Evolutionary conservation across 2,797 vertebrate genomes (phyloP).

Genomic region (Chiloscyllium punctatum): DNA sequence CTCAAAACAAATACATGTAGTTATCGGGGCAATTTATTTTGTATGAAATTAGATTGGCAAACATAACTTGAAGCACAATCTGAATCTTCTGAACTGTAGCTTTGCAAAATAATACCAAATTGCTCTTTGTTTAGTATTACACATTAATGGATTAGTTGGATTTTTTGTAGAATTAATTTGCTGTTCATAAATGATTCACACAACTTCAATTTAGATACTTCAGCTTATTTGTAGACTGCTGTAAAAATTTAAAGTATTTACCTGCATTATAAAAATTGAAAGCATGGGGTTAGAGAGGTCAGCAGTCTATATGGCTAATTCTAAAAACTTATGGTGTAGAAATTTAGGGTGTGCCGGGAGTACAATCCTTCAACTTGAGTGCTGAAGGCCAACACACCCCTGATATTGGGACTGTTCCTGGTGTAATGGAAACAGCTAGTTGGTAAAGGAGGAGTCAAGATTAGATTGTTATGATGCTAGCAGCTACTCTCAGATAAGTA

Average conservation of each 20-base stretch:
- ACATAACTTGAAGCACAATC: neutral
- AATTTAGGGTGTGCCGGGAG: neutral
- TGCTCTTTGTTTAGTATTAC: neutral
- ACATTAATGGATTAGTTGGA: neutral
- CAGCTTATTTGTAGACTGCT: neutral
- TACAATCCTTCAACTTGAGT: neutral
- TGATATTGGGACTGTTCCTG: neutral
- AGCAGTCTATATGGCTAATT: neutral
- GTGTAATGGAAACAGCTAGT: neutral
- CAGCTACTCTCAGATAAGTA: neutral
- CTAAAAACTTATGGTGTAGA: neutral
- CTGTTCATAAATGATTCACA: neutral
- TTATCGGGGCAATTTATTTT: neutral
- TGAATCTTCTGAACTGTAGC: slow-evolving; percentile 3
- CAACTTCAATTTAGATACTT: neutral
- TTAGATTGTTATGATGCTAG: neutral
- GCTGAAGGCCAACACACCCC: neutral
- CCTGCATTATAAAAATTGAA: neutral
- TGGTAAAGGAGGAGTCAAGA: neutral
- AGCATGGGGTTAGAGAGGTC: neutral
- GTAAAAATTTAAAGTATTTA: neutral
- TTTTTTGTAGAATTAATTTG: neutral
- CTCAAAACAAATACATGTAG: neutral
- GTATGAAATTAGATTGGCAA: neutral
- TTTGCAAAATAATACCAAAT: neutral